These are phyloP conservation scores for Euplagia quadripunctaria DNA, from an alignment of 2,888 invertebrate genomes.

Conservation along the genomic window DNA sequence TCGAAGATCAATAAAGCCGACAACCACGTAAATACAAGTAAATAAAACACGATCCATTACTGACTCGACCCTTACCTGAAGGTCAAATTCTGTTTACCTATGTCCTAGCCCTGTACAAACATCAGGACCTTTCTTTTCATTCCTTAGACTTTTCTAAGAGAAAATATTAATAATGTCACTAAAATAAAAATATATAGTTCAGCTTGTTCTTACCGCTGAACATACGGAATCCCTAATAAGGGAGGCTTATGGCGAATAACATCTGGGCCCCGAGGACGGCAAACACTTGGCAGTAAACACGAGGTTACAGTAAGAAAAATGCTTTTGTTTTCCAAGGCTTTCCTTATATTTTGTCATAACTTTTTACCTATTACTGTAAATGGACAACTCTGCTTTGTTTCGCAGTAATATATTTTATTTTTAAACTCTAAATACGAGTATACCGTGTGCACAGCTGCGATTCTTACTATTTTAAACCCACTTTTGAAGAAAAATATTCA, in stretches of 20 bases:
- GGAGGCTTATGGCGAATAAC: slow-evolving; percentile 84
- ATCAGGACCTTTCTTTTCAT: slow-evolving; percentile 34
- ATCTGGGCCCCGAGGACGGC: slow-evolving; percentile 82
- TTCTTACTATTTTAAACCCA: slow-evolving; percentile 27
- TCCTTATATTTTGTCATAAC: slow-evolving; percentile 73
- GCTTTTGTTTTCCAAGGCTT: slow-evolving; percentile 78
- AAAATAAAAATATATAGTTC: slow-evolving; percentile 75
- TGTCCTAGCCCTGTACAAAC: slow-evolving; percentile 36
- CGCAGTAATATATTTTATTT: slow-evolving; percentile 35
- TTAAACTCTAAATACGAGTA: slow-evolving; percentile 13
- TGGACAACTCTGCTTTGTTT: slow-evolving; percentile 37
- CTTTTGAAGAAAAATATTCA: slow-evolving; percentile 34
- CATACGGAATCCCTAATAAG: slow-evolving; percentile 85
- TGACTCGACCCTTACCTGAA: slow-evolving; percentile 25
- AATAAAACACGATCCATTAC: not conserved
- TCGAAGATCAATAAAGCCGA: not conserved
- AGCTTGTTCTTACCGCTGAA: slow-evolving; percentile 70
- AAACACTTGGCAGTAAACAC: slow-evolving; percentile 84
- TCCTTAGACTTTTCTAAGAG: slow-evolving; percentile 43
- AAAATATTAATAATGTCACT: slow-evolving; percentile 78
- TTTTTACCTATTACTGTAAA: slow-evolving; percentile 54
- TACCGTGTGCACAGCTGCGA: slow-evolving; percentile 17
- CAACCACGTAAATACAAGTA: not conserved
- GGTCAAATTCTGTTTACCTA: slow-evolving; percentile 28
- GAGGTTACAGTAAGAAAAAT: slow-evolving; percentile 81